Evolutionary conservation across 2,888 invertebrate species (phyloP).

Genomic region (Acleris holmiana): DNA sequence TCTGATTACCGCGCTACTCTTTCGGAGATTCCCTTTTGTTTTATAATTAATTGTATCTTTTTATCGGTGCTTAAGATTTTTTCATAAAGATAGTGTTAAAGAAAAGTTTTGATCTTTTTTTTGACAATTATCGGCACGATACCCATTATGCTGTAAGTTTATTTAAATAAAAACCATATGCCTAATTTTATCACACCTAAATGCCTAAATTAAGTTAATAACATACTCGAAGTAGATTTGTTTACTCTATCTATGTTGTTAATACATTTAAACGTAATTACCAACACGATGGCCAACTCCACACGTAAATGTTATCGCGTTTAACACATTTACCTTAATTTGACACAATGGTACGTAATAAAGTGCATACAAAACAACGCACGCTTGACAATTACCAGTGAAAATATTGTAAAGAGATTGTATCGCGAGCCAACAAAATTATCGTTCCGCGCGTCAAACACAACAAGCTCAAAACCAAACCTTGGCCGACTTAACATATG

Average conservation of each 20-base stretch:
- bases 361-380: constrained; percentile 51
- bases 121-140: neutral
- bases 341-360: constrained; percentile 50
- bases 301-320: constrained; percentile 32
- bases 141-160: no score
- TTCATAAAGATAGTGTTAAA: neutral
- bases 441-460: constrained; percentile 14
- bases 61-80: constrained; percentile 20
- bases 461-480: neutral
- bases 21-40: constrained; percentile 33
- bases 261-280: constrained; percentile 15
- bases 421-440: constrained; percentile 46
- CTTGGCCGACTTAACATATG: constrained; percentile 6
- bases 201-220: neutral
- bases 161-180: no score
- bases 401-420: constrained; percentile 55
- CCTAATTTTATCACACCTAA: neutral
- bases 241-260: neutral
- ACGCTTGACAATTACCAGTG: constrained; percentile 53
- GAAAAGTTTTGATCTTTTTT: neutral
- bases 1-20: constrained; percentile 57
- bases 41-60: constrained; percentile 28
- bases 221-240: neutral
- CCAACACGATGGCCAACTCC: constrained; percentile 8
- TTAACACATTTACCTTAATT: constrained; percentile 52